Evolutionary conservation across 1,140 invertebrate species (phyloP), one percentile per base, ranked within the genome.

Genomic region (Spodoptera frugiperda): DNA sequence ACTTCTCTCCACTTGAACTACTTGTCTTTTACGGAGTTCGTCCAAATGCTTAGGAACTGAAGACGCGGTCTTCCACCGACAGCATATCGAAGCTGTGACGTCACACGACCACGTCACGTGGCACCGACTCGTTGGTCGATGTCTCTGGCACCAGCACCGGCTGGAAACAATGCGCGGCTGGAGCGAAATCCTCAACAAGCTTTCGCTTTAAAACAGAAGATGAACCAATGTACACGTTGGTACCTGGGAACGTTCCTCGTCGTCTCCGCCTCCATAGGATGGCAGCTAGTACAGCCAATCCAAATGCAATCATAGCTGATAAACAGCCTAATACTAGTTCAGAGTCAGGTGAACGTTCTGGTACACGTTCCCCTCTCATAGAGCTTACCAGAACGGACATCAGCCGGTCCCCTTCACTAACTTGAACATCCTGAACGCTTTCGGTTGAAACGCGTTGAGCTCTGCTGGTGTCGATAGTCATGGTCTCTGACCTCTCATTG

Each of bases 391-490:
- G 86, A 25, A 95, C 95, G 9, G 95, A 95, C 84, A 95, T 93
- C 19, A 95, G 86, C 12, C 95, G 94, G 77, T 95, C 95, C 15
- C 92, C 92, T 86, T 94, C 92, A 80, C 91, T 92, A 3, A 95
- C 94, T 86, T 95, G 95, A n/a, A 95, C 91, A 80, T 95, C 95
- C 89, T 95, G 94, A 65, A 95, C 95, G 76, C 95, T 95, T 86
- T 95, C 95, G 0, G 95, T 95, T 6, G 95, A 95, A 48, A 95
- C 95, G 71, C 95, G 94, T 84, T 95, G 94, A 39, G 95, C 95
- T 75, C 95, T 90, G 76, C 95, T 95, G 1, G 95, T 95, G 80
- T 95, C 95, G 72, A 95, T 93, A 51, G 95, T 95, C 95, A 95
- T 95, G 83, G 95, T 95, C 87, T 95, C 94, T 6, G 95, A 95